Evolutionary conservation across 2,113 vertebrate genomes (phyloP), one percentile per base, ranked within the genome.

Genomic region (Mesocricetus auratus): DNA sequence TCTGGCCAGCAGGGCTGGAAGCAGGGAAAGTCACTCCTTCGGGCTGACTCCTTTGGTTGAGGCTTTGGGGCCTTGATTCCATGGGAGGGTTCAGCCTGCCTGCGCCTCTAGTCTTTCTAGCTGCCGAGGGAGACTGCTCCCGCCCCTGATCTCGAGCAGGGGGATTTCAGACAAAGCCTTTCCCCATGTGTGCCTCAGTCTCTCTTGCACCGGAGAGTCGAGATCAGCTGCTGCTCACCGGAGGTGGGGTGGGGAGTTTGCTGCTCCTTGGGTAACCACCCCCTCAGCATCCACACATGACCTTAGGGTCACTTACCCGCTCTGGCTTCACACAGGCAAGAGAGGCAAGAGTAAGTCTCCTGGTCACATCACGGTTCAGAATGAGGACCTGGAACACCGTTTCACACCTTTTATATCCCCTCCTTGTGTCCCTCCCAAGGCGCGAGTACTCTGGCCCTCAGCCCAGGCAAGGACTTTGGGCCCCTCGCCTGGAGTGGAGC

Each of bases 391-490:
- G 74, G 74, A 60, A 45, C 15, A 11, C 19, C 33, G 39, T 71
- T 69, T 94, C 56, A 89, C 7, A 79, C 71, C 66, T 86, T 62
- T 71, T 85, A 29, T 19, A 15, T 83, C 47, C 69, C 47, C 69
- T 75, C 36, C 75, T 22, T 33, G 42, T 2, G 22, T 29, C 53
- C 24, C 60, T 95, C 50, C 26, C 75, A 75, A 66, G 71, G 33
- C 36, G 92, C 77, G 77, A 74, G 86, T 89, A 26, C 92, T 96
- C 90, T 95, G 96, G 97, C 82, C 74, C 24, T 89, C 33, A 81
- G 89, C 96, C 96, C 75, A 62, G 94, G 92, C 89, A 93, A 29
- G 90, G 92, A 94, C 77, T 95, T 81, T 93, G 95, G 93, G 92
- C 75, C 92, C 89, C 79, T 71, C 0, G 77, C 92, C 97, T 94